These are phyloP conservation scores for Pachypanchax playfairii DNA, from an alignment of 2,113 vertebrate species.

Conservation along the genomic window DNA sequence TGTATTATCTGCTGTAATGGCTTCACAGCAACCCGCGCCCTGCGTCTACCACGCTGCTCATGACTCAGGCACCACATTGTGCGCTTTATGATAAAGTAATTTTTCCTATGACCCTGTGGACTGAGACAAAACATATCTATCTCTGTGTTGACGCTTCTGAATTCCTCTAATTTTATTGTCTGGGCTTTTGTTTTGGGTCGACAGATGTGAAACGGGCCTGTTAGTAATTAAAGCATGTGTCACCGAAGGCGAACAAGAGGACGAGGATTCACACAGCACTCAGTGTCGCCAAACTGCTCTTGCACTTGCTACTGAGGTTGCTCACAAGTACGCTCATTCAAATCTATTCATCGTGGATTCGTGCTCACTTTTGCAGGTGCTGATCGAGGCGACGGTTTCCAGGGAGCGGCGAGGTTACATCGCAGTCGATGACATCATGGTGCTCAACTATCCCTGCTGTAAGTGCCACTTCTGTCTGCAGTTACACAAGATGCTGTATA, in stretches of 20 bases:
- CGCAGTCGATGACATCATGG: constrained; percentile 93
- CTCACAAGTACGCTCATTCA: constrained; percentile 10
- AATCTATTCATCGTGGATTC: constrained; percentile 34
- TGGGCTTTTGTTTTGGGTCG: constrained; percentile 52
- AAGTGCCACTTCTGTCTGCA: constrained; percentile 78
- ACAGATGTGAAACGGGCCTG: constrained; percentile 37
- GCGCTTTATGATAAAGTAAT: constrained; percentile 72
- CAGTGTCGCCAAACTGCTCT: constrained; percentile 17
- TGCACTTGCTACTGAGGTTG: constrained; percentile 23
- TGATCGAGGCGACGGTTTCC: constrained; percentile 93
- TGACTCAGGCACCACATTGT: constrained; percentile 59
- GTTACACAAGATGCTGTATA: constrained; percentile 33
- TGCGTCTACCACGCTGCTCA: constrained; percentile 64
- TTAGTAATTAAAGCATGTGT: constrained; percentile 57
- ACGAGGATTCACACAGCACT: constrained; percentile 3
- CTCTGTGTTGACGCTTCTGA: constrained; percentile 41
- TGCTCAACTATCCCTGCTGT: constrained; percentile 97
- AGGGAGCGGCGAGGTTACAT: constrained; percentile 88
- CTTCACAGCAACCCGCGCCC: constrained; percentile 45
- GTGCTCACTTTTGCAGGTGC: constrained; percentile 80
- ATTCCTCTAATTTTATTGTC: constrained; percentile 43
- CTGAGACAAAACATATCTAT: constrained; percentile 47
- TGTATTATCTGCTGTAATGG: constrained; percentile 64
- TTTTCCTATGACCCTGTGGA: constrained; percentile 67
- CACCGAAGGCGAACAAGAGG: constrained; percentile 29